Evolutionary conservation across 2,888 invertebrate species (phyloP).

Genomic region (Cotesia congregata): DNA sequence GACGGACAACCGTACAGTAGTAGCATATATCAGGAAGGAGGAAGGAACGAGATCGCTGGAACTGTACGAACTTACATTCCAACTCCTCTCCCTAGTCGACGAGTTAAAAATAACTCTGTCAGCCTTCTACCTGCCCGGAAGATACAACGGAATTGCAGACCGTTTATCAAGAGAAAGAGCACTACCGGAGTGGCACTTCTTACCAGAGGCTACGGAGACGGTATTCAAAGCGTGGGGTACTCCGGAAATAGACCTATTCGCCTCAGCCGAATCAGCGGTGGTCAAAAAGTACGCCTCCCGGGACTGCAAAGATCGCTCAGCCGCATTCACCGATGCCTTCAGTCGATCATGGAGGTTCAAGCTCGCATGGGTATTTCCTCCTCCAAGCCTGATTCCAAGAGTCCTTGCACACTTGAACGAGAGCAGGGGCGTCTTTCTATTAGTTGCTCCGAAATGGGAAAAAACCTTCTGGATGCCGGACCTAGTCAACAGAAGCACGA

Average conservation of each 20-base stretch:
- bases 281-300: slow-evolving; percentile 40
- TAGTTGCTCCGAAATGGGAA: slow-evolving; percentile 41
- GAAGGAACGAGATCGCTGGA: slow-evolving; percentile 35
- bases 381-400: slow-evolving; percentile 39
- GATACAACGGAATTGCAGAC: slow-evolving; percentile 56
- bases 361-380: slow-evolving; percentile 36
- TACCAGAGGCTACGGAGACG: slow-evolving; percentile 31
- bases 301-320: slow-evolving; percentile 40
- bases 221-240: slow-evolving; percentile 47
- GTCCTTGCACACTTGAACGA: slow-evolving; percentile 39
- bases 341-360: slow-evolving; percentile 38
- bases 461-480: slow-evolving; percentile 39
- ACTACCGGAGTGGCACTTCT: slow-evolving; percentile 45
- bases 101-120: slow-evolving; percentile 43
- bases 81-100: slow-evolving; percentile 32
- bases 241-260: slow-evolving; percentile 45
- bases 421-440: slow-evolving; percentile 17
- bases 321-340: slow-evolving; percentile 45
- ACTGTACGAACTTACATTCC: slow-evolving; percentile 34
- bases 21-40: slow-evolving; percentile 39
- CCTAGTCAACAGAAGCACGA: slow-evolving; percentile 18
- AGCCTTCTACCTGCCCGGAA: slow-evolving; percentile 51
- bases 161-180: slow-evolving; percentile 46
- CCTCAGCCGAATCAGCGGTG: slow-evolving; percentile 39
- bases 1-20: too few species aligned